These are phyloP conservation scores for Acleris holmiana DNA, from an alignment of 2,888 invertebrate species.

Conservation along the genomic window DNA sequence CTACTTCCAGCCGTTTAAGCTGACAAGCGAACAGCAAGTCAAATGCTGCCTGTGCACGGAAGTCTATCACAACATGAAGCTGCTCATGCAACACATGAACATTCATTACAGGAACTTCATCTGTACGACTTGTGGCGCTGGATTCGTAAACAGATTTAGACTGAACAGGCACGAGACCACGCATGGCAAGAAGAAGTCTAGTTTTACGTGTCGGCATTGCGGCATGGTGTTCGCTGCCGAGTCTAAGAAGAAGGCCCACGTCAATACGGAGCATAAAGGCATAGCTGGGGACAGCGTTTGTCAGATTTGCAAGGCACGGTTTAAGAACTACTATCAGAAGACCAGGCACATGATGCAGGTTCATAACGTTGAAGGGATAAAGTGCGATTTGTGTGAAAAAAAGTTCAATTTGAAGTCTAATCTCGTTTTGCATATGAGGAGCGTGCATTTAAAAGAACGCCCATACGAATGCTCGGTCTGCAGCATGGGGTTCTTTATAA, in stretches of 20 bases:
- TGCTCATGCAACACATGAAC: constrained; percentile 78
- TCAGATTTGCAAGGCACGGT: constrained; percentile 74
- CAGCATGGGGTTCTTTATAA: constrained; percentile 76
- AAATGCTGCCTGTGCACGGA: constrained; percentile 72
- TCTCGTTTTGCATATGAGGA: constrained; percentile 70
- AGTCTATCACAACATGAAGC: constrained; percentile 72
- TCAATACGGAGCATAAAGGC: constrained; percentile 73
- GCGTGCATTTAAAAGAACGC: constrained; percentile 73
- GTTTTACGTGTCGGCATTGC: constrained; percentile 69
- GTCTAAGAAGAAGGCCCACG: constrained; percentile 73
- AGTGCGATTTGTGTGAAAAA: constrained; percentile 73
- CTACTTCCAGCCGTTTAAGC: constrained; percentile 70
- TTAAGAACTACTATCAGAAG: constrained; percentile 78
- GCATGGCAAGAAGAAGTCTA: constrained; percentile 71
- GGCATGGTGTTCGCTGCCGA: constrained; percentile 69
- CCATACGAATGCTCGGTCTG: constrained; percentile 76
- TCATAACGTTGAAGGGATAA: constrained; percentile 72
- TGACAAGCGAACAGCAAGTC: constrained; percentile 66
- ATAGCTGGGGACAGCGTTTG: constrained; percentile 77
- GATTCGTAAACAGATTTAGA: constrained; percentile 73
- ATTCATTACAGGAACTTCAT: constrained; percentile 75
- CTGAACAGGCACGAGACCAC: constrained; percentile 71
- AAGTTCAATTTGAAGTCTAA: constrained; percentile 76
- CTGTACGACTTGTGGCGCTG: constrained; percentile 74
- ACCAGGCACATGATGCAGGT: constrained; percentile 76